A percentile compares a stretch with the other conserved stretches of the same genome.
phyloP scores from a whole-genome alignment of 2,797 vertebrate species.

The Ptychadena robeensis region DNA sequence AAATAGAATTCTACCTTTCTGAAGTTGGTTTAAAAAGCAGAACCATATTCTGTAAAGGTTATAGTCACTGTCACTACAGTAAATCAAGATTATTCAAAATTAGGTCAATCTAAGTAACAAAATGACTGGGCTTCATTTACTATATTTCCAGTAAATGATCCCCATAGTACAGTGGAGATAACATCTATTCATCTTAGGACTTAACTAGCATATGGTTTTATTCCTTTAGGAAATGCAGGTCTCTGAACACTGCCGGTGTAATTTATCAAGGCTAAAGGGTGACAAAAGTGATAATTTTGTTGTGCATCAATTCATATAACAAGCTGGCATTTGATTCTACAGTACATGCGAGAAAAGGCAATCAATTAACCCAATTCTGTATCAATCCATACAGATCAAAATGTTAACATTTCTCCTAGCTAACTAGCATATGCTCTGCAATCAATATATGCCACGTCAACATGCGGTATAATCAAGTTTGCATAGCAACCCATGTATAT shows the following conservation, averaged over 20 bases:
- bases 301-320: slow-evolving; percentile 52
- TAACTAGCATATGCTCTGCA: background rate
- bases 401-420: slow-evolving; percentile 5
- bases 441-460: slow-evolving; percentile 9
- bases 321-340: slow-evolving; percentile 17
- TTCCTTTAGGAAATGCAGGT: slow-evolving; percentile 43
- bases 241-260: slow-evolving; percentile 40
- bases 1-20: slow-evolving; percentile 36
- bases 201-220: slow-evolving; percentile 50
- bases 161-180: slow-evolving; percentile 42
- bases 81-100: slow-evolving; percentile 50
- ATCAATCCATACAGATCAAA: slow-evolving; percentile 11
- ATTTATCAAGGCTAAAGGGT: slow-evolving; percentile 59
- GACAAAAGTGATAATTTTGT: slow-evolving; percentile 51
- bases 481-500: background rate
- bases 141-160: slow-evolving; percentile 52
- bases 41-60: slow-evolving; percentile 19
- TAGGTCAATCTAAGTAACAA: slow-evolving; percentile 33
- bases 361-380: slow-evolving; percentile 49
- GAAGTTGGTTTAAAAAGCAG: slow-evolving; percentile 42
- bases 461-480: background rate
- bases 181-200: slow-evolving; percentile 53
- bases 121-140: slow-evolving; percentile 34
- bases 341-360: background rate
- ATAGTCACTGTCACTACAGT: slow-evolving; percentile 25